A percentile compares a stretch with the other conserved stretches of the same genome.
Conservation (phyloP, 2,797 vertebrate species). For the Danio tinwini region DNA sequence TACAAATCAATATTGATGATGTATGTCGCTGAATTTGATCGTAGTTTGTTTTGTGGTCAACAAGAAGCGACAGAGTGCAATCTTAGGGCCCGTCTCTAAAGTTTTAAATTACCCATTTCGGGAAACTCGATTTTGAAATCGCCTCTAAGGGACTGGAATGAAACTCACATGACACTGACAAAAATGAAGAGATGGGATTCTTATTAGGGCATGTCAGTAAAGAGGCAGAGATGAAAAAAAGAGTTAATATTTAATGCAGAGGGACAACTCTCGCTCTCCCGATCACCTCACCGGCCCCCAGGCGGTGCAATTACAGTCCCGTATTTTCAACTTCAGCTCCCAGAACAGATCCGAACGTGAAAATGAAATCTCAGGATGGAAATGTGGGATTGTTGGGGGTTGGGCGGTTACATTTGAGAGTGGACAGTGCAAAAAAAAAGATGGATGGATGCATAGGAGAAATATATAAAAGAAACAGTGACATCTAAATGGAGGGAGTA, state of each 20-base stretch:
- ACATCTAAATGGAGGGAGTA: slow-evolving; percentile 37
- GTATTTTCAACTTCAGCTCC: slow-evolving; percentile 52
- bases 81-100: slow-evolving; percentile 4
- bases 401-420: slow-evolving; percentile 56
- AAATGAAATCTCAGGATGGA: slow-evolving; percentile 45
- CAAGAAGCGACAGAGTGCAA: not conserved
- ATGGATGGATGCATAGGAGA: slow-evolving; percentile 35
- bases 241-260: slow-evolving; percentile 86
- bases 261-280: slow-evolving; percentile 57
- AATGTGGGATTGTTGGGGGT: slow-evolving; percentile 46
- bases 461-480: slow-evolving; percentile 28
- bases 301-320: slow-evolving; percentile 76
- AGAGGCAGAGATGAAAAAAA: slow-evolving; percentile 77
- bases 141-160: slow-evolving; percentile 41
- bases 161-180: slow-evolving; percentile 49
- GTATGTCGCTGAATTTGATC: slow-evolving; percentile 20
- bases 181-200: slow-evolving; percentile 65
- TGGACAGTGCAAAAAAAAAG: not conserved
- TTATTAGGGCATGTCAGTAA: slow-evolving; percentile 78
- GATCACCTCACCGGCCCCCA: slow-evolving; percentile 61
- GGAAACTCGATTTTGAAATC: slow-evolving; percentile 32
- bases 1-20: slow-evolving; percentile 10
- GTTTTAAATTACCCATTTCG: slow-evolving; percentile 23
- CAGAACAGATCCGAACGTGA: slow-evolving; percentile 53
- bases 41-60: not conserved